These are phyloP conservation scores for Trichomycterus rosablanca DNA, from an alignment of 2,113 vertebrate genomes.

Conservation along the genomic window DNA sequence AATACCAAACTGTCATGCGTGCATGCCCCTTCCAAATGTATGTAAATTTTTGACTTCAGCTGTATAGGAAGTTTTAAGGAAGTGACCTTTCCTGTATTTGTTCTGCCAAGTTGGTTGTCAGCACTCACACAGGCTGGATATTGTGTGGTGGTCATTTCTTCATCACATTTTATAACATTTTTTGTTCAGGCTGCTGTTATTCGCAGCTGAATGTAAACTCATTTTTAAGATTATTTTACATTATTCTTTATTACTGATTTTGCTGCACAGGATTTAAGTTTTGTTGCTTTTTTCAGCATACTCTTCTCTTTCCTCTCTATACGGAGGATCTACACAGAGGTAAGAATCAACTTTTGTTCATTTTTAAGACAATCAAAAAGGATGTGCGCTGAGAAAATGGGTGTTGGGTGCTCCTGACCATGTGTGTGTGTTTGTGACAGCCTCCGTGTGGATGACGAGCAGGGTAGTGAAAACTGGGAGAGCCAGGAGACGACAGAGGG, in stretches of 20 bases:
- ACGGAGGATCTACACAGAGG: conserved; percentile 38
- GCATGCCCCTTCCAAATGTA: too few species aligned
- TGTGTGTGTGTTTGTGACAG: neutral
- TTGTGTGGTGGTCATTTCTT: neutral
- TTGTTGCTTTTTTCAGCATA: neutral
- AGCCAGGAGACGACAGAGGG: conserved; percentile 47
- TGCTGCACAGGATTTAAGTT: conserved; percentile 1
- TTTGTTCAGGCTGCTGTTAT: too few species aligned
- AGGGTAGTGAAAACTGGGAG: conserved; percentile 37
- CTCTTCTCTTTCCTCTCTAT: conserved; percentile 18
- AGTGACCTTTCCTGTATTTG: conserved; percentile 49
- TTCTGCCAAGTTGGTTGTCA: conserved; percentile 40
- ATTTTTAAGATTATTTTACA: too few species aligned
- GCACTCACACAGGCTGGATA: conserved; percentile 9
- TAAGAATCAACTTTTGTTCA: neutral
- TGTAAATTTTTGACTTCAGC: too few species aligned
- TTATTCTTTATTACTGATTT: too few species aligned
- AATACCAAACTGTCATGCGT: too few species aligned
- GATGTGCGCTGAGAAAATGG: too few species aligned
- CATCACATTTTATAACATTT: neutral
- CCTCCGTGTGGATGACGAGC: conserved; percentile 44
- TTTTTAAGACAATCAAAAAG: too few species aligned
- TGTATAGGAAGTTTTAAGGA: too few species aligned
- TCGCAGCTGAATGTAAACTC: too few species aligned
- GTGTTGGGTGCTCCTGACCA: too few species aligned